Base-by-base conservation (phyloP, 1,140 invertebrate species). In the Drosophila gunungcola region DNA sequence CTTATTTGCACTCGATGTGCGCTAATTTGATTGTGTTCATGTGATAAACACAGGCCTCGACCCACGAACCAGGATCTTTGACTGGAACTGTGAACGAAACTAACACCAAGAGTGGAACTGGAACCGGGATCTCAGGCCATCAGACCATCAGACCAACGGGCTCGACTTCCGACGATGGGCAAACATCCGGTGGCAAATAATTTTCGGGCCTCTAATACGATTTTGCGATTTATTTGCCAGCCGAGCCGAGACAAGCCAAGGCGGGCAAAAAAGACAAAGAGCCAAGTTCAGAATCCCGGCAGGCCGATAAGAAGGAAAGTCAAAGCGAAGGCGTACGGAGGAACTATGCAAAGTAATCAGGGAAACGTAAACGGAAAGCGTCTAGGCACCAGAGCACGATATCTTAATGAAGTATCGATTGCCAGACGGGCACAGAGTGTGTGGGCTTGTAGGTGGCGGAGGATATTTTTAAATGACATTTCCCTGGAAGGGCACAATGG, bases 341-440 rank as follows among this genome's bases (percentile, higher is more conserved):
- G 73, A 89, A 89, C 84, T 89, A 84, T 89, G 84, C 90, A 91
- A 91, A 91, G 89, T 91, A 91, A 91, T 91, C 89, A 91, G 86
- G 89, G 84, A 91, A 91, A 91, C 89, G 88, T 85, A 91, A 91
- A 91, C 89, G 89, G 89, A 91, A 91, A 89, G 75, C 80, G 83
- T 84, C 89, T 89, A 88, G 80, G 83, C 83, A 88, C 70, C 74
- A 79, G 85, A 88, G 86, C 89, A 84, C 84, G 83, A 91, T 91
- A 91, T 91, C 89, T 91, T 91, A 91, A 91, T 91, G 89, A 91
- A 91, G 89, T 91, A 91, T 91, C 89, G 89, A 91, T 91, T 91
- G 84, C 78, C 48, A 67, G 72, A 51, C 53, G 27, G 53, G 46
- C 32, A 3, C 42, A 34, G 2, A 29, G 21, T 6, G 16, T 13